Percentiles rank a stretch among this genome's conserved stretches.
phyloP scores from a whole-genome alignment of 2,113 vertebrate genomes.

The Argyrosomus japonicus region DNA sequence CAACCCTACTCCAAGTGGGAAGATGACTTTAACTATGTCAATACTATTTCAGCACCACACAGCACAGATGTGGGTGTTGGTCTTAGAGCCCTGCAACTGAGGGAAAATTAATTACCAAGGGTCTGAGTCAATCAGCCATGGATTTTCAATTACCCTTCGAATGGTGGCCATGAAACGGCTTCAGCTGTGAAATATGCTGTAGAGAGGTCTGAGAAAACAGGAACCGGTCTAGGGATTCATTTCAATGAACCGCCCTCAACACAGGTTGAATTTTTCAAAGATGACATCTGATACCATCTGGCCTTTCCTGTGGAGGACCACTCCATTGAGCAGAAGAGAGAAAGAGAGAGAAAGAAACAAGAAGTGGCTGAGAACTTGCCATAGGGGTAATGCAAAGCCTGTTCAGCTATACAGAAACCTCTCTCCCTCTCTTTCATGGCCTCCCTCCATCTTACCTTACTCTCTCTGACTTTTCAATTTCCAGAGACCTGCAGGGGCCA shows the following conservation, averaged over 20 bases:
- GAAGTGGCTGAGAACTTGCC: conserved; percentile 42
- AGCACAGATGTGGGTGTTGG: conserved; percentile 51
- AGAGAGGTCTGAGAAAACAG: conserved; percentile 53
- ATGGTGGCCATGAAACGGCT: conserved; percentile 62
- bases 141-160: conserved; percentile 79
- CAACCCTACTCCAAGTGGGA: not conserved
- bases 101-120: conserved; percentile 73
- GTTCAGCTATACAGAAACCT: conserved; percentile 52
- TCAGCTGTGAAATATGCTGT: conserved; percentile 61
- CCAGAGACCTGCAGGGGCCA: conserved; percentile 72
- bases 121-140: conserved; percentile 77
- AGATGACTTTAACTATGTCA: conserved; percentile 13
- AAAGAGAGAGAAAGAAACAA: conserved; percentile 25
- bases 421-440: conserved; percentile 42
- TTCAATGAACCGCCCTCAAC: conserved; percentile 64
- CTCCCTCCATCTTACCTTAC: conserved; percentile 58
- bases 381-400: conserved; percentile 54
- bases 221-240: conserved; percentile 45
- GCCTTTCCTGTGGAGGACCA: conserved; percentile 40
- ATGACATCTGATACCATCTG: conserved; percentile 57
- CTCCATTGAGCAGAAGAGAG: conserved; percentile 14
- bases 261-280: conserved; percentile 54
- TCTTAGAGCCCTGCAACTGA: conserved; percentile 56
- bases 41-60: not conserved
- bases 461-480: conserved; percentile 80